Evolutionary conservation across 1,140 invertebrate species (phyloP), one percentile per base, ranked within the genome.

Genomic region (Eciton burchellii): DNA sequence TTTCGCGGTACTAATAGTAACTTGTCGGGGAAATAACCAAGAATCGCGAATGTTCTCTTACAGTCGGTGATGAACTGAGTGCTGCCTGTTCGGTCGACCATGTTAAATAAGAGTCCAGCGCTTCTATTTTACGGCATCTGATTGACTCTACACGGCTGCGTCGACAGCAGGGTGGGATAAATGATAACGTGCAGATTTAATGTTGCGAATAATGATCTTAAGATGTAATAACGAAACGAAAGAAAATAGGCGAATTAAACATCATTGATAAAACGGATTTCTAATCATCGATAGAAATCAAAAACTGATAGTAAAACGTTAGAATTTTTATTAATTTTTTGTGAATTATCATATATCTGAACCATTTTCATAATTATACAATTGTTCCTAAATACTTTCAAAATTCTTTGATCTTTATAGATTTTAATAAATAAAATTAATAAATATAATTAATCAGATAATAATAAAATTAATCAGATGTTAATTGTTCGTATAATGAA

Each of bases 51-150:
- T 71, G 63, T 73, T 74, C 66, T 85, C 77, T 88, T 86, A 81
- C 87, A 74, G 86, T 57, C 81, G 87, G 63, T 84, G 76, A 65
- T 84, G 79, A 82, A 89, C 84, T 89, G 87, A 89, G 73, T 81
- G 72, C 84, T 81, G 85, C 35, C 60, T 43, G 74, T 73, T 63
- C 76, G 41, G 73, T 77, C 87, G 82, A 74, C 88, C 85, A 89
- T 88, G 88, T 88, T 89, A 89, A 89, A 89, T 89, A 89, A 88
- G 84, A 86, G 82, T 45, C 71, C 57, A 66, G 72, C 68, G 63
- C 82, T 83, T 88, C 74, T 88, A 88, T 86, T 88, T 84, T 71
- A 66, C 84, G 82, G 56, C 72, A 54, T 68, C 66, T 65, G 74
- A 87, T 82, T 56, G 66, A 86, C 60, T 87, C 66, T 71, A 26